These are phyloP conservation scores for Hipparchia sbordonii DNA, from an alignment of 2,888 invertebrate genomes.

Conservation along the genomic window DNA sequence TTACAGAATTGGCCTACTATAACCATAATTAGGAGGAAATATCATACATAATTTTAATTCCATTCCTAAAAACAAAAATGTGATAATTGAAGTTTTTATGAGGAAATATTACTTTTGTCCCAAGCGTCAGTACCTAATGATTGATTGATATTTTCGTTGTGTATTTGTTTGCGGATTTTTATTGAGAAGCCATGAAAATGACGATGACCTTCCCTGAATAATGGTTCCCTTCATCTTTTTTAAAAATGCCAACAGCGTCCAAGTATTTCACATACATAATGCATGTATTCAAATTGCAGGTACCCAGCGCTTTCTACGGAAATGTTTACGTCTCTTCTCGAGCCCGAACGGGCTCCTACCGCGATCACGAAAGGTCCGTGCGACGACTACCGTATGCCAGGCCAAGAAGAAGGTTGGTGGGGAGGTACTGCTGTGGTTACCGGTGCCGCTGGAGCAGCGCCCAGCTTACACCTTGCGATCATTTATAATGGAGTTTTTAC, in stretches of 20 bases:
- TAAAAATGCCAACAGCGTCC: conserved; percentile 14
- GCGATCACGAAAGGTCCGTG: conserved; percentile 80
- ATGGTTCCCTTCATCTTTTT: background rate
- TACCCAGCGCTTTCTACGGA: conserved; percentile 91
- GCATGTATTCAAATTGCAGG: conserved; percentile 50
- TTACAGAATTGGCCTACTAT: no score
- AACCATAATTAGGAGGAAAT: no score
- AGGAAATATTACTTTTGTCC: no score
- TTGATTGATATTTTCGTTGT: no score
- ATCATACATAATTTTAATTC: no score
- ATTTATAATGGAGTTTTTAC: conserved; percentile 92
- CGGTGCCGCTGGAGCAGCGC: conserved; percentile 89
- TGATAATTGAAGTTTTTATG: no score
- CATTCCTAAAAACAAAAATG: no score
- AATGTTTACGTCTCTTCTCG: conserved; percentile 90
- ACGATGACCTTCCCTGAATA: background rate
- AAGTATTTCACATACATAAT: conserved; percentile 12
- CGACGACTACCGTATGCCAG: conserved; percentile 73
- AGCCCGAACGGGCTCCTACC: conserved; percentile 86
- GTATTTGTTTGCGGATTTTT: no score
- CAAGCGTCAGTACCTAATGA: no score
- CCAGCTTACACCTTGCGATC: conserved; percentile 90
- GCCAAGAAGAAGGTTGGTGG: conserved; percentile 88
- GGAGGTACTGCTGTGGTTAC: conserved; percentile 95
- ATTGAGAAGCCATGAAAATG: background rate